These are phyloP conservation scores for Cydia pomonella DNA, from an alignment of 1,140 invertebrate genomes.

Conservation along the genomic window DNA sequence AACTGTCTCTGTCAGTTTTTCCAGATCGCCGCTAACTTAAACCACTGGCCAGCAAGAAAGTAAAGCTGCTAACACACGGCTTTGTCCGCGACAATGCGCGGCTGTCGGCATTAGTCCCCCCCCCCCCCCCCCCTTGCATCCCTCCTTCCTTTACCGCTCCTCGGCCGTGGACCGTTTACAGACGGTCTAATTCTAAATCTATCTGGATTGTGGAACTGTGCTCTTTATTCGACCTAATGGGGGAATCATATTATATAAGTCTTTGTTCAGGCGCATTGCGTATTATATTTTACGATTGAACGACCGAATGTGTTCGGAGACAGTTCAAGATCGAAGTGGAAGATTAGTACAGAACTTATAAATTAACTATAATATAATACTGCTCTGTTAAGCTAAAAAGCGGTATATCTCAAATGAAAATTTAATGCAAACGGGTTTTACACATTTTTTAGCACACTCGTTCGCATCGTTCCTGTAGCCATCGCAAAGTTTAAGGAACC, in stretches of 20 bases:
- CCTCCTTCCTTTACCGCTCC: not conserved
- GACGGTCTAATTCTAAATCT: slow-evolving; percentile 9
- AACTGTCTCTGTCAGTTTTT: not conserved
- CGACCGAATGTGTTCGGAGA: not conserved
- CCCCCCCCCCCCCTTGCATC: not conserved
- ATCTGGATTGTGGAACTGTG: not conserved
- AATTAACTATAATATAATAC: too few species aligned
- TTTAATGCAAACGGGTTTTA: too few species aligned
- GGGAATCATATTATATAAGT: not conserved
- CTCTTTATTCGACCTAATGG: slow-evolving; percentile 10
- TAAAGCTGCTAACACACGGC: slow-evolving; percentile 37
- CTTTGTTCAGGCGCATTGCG: not conserved
- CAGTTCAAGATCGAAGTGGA: too few species aligned
- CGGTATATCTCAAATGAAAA: too few species aligned
- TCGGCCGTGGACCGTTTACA: slow-evolving; percentile 14
- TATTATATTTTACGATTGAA: not conserved
- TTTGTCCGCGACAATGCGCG: slow-evolving; percentile 41
- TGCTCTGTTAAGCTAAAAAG: too few species aligned
- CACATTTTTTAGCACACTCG: too few species aligned
- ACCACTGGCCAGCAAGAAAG: slow-evolving; percentile 36
- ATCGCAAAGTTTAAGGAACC: too few species aligned
- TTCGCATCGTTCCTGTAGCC: too few species aligned
- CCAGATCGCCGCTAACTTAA: slow-evolving; percentile 21
- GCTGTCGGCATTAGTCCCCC: slow-evolving; percentile 34
- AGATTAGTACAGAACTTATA: too few species aligned